phyloP scores from a whole-genome alignment of 2,797 vertebrate species.

The Corythornis leucogaster region DNA sequence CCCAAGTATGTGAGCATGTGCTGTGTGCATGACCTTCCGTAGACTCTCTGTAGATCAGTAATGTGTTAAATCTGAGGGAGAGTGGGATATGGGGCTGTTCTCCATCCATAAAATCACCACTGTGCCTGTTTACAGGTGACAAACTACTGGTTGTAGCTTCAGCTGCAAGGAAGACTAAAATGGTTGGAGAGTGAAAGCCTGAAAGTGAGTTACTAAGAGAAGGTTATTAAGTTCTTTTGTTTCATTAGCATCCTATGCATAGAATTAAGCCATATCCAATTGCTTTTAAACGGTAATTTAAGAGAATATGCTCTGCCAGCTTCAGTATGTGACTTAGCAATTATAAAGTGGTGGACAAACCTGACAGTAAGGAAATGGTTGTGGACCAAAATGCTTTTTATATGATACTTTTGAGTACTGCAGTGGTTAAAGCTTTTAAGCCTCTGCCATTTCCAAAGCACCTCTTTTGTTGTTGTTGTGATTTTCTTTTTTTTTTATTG shows the following conservation, averaged over 20 bases:
- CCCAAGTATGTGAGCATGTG: not conserved
- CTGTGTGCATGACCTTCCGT: not conserved
- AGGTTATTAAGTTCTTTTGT: not conserved
- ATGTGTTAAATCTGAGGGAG: not conserved
- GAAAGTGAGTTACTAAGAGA: not conserved
- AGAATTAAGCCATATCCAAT: not conserved
- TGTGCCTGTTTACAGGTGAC: not conserved
- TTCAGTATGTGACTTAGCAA: not conserved
- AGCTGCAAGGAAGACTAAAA: not conserved
- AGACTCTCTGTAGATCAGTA: not conserved
- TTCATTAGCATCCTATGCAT: not conserved
- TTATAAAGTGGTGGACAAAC: not conserved
- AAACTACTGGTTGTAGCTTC: not conserved
- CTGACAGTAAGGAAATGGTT: not conserved
- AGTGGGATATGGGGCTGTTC: not conserved
- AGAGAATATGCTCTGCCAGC: not conserved
- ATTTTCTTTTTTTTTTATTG: no score
- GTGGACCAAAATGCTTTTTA: not conserved
- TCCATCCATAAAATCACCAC: not conserved
- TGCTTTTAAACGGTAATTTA: not conserved
- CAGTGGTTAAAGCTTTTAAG: not conserved
- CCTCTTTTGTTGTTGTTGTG: not conserved
- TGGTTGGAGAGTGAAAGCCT: not conserved
- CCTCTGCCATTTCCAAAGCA: not conserved
- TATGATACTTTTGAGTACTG: accelerated